Evolutionary conservation across 2,888 invertebrate genomes (phyloP).

Genomic region (Rhamphomyia laevipes): DNA sequence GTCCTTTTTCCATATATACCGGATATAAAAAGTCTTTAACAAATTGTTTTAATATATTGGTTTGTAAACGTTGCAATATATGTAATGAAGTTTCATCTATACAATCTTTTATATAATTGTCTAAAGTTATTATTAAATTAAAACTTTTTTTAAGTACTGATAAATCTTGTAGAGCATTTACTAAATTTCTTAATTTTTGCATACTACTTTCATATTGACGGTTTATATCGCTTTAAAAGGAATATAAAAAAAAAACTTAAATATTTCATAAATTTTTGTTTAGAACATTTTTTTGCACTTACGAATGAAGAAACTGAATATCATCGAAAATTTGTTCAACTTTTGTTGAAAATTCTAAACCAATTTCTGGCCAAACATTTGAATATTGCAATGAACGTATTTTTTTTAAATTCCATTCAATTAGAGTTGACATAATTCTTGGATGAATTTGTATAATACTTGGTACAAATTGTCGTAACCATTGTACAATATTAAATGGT

Average conservation of each 20-base stretch:
- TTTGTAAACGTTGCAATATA: constrained; percentile 32
- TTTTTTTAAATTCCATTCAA: constrained; percentile 34
- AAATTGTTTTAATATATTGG: constrained; percentile 29
- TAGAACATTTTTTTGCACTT: constrained; percentile 11
- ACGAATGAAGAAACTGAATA: constrained; percentile 31
- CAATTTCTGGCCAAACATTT: constrained; percentile 36
- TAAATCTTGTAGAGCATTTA: constrained; percentile 30
- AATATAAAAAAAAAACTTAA: background rate
- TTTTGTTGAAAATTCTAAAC: constrained; percentile 34
- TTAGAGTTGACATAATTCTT: constrained; percentile 28
- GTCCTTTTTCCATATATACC: constrained; percentile 32
- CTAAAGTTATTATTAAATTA: constrained; percentile 31
- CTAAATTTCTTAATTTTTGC: constrained; percentile 26
- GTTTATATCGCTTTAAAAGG: constrained; percentile 27
- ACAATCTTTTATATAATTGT: constrained; percentile 32
- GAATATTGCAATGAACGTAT: constrained; percentile 31
- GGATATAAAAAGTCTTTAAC: constrained; percentile 34
- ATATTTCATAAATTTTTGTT: background rate
- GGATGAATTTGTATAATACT: constrained; percentile 32
- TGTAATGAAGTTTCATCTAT: constrained; percentile 32
- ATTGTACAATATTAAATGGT: constrained; percentile 31
- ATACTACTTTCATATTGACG: constrained; percentile 32
- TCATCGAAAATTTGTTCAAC: constrained; percentile 32
- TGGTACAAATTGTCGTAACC: constrained; percentile 34
- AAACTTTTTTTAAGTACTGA: constrained; percentile 31